Conservation (phyloP, 2,113 vertebrate genomes). For the Oncorhynchus kisutch region DNA sequence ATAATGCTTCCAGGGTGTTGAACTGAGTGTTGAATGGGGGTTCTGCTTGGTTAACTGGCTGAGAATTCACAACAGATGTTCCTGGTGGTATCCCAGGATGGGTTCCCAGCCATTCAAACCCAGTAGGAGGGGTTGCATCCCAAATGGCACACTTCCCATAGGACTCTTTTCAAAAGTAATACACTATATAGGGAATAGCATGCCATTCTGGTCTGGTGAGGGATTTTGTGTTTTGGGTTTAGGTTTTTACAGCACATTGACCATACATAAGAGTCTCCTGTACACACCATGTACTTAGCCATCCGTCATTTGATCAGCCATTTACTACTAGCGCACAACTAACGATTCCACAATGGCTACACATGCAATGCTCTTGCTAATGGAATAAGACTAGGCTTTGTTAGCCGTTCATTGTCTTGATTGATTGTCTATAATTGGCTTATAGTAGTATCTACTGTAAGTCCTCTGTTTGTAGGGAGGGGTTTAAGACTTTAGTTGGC, state of each 20-base stretch:
- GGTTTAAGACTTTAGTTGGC: not conserved
- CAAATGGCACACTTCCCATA: too few species aligned
- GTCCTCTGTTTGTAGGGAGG: not conserved
- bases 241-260: not conserved
- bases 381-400: not conserved
- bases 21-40: constrained; percentile 31
- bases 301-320: too few species aligned
- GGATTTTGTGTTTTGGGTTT: not conserved
- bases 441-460: not conserved
- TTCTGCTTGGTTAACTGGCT: constrained; percentile 15
- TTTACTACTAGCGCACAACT: too few species aligned
- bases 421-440: not conserved
- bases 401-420: not conserved
- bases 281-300: too few species aligned
- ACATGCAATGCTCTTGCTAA: not conserved
- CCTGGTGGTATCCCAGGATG: not conserved
- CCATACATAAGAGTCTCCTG: too few species aligned
- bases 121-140: not conserved
- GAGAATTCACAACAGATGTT: constrained; percentile 49
- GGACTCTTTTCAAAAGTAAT: too few species aligned
- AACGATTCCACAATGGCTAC: too few species aligned
- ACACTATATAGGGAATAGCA: too few species aligned
- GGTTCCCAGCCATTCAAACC: constrained; percentile 1
- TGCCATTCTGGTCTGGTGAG: too few species aligned
- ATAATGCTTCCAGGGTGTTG: constrained; percentile 25